These are phyloP conservation scores for Microcebus tavaratra DNA, from an alignment of 2,113 vertebrate species.

Conservation along the genomic window DNA sequence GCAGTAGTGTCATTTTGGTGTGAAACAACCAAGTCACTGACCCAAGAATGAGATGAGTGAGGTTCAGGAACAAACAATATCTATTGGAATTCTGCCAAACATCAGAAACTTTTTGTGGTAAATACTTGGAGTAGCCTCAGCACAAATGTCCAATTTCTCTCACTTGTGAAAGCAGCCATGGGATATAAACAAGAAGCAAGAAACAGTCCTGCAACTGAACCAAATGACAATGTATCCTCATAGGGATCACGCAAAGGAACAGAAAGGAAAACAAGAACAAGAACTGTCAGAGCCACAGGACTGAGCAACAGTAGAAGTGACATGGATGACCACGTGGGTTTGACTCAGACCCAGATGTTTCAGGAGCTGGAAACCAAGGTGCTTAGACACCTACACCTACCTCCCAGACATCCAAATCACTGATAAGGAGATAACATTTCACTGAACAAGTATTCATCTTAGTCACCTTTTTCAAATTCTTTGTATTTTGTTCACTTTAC, in stretches of 20 bases:
- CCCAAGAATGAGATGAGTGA: background rate
- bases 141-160: rapidly evolving
- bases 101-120: rapidly evolving
- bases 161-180: rapidly evolving
- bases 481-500: background rate
- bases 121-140: rapidly evolving
- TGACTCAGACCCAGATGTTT: background rate
- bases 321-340: rapidly evolving
- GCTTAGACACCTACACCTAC: rapidly evolving
- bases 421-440: rapidly evolving
- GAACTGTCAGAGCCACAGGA: background rate
- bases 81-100: rapidly evolving
- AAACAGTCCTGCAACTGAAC: rapidly evolving
- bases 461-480: background rate
- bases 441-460: background rate
- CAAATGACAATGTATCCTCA: rapidly evolving
- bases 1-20: background rate
- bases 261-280: rapidly evolving
- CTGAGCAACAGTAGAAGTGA: rapidly evolving
- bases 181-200: background rate
- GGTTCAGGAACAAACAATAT: background rate
- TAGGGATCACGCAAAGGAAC: background rate
- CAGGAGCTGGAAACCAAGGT: rapidly evolving
- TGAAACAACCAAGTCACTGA: background rate
- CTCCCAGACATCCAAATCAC: rapidly evolving